These are phyloP conservation scores for Ascidia mentula DNA, from an alignment of 23 tunicate genomes.

Conservation along the genomic window DNA sequence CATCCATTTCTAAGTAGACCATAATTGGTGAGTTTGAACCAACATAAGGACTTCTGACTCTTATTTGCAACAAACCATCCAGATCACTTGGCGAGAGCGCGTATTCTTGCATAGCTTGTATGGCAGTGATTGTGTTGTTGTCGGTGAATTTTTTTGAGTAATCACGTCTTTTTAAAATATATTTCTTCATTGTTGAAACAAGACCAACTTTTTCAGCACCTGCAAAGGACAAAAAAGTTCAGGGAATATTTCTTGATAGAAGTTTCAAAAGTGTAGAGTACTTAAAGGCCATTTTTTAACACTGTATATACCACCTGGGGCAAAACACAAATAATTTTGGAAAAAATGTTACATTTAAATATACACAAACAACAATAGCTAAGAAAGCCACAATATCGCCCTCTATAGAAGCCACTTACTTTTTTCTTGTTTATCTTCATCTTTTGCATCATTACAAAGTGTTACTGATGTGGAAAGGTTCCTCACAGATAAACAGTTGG, in stretches of 20 bases:
- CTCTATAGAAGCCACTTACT: not conserved
- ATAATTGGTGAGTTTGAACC: constrained; percentile 44
- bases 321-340: not conserved
- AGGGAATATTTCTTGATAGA: not conserved
- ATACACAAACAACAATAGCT: not conserved
- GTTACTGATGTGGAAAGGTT: not conserved
- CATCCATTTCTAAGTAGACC: constrained; percentile 79
- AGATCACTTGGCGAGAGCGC: constrained; percentile 67
- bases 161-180: constrained; percentile 76
- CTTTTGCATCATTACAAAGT: not conserved
- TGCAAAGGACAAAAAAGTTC: too few relatives aligned
- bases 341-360: not conserved
- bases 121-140: constrained; percentile 87
- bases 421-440: not conserved
- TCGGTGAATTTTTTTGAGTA: constrained; percentile 78
- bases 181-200: constrained; percentile 53
- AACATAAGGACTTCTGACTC: constrained; percentile 78
- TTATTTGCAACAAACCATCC: constrained; percentile 37
- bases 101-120: constrained; percentile 90
- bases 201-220: constrained; percentile 16
- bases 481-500: not conserved
- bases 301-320: not conserved
- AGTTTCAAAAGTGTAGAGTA: not conserved
- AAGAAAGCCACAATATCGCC: not conserved
- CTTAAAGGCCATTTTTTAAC: not conserved